Evolutionary conservation across 2,797 vertebrate genomes (phyloP), one percentile per base, ranked within the genome.

Genomic region (Denticeps clupeoides): DNA sequence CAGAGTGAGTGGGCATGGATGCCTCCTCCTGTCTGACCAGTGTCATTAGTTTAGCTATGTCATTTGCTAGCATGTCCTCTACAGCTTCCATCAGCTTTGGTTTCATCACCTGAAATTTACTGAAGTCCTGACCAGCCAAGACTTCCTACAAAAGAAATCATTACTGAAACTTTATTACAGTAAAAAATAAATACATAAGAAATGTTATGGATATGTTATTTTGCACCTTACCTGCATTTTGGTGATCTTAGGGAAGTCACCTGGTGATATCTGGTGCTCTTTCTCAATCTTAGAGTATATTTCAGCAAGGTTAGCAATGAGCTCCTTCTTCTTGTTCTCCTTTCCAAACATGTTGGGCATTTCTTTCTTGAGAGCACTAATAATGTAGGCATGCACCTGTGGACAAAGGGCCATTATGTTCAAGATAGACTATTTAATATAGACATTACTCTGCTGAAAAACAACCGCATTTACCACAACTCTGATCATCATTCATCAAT

Each of bases 261-360:
- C 91, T 0, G 89, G 86, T 2, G 91, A 92, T 62, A 94, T 91
- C 79, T 91, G 87, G 23, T 93, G 80, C 61, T 94, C 90, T 43
- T 89, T 86, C 67, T 94, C 90, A 0, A 94, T 87, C 68, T 79
- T 88, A 19, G 68, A 44, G 55, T 92, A 94, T 63, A 87, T 90
- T 16, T 94, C 91, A 0, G 81, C 86, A 66, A 94, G 72, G 69
- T 86, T 89, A 64, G 52, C 56, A 5, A 94, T 88, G 54, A 94
- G 84, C 58, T 94, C 91, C 59, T 89, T 94, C 75, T 94, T 94
- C 57, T 91, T 94, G 49, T 81, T 77, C 0, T 94, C 91, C 56
- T 93, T 94, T 13, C 91, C 91, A n/a, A 94, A 94, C 53, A 94
- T 32, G 27, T 81, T 85, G 4, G 91, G 90, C 90, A 94, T 94